Evolutionary conservation across 2,888 invertebrate species (phyloP).

Genomic region (Callyntrura sp.): DNA sequence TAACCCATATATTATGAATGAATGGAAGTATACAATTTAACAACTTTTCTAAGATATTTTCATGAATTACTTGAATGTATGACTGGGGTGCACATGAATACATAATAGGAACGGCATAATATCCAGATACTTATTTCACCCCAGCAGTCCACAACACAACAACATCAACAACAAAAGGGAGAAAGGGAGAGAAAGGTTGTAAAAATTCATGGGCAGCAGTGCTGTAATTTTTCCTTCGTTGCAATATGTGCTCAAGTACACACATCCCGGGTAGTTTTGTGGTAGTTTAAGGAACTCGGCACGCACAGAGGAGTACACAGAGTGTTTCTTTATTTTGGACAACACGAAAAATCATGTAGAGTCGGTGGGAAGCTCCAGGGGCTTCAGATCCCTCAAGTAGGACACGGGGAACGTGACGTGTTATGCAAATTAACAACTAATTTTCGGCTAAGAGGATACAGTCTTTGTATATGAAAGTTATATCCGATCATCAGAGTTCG

Average conservation of each 20-base stretch:
- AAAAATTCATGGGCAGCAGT: slow-evolving; percentile 60
- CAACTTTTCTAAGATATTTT: slow-evolving; percentile 63
- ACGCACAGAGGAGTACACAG: slow-evolving; percentile 44
- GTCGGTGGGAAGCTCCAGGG: not conserved
- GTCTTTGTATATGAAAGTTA: not conserved
- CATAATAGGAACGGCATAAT: slow-evolving; percentile 28
- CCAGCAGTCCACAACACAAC: not conserved
- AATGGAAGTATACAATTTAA: slow-evolving; percentile 61
- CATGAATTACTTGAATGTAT: slow-evolving; percentile 65
- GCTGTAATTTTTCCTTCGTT: not conserved
- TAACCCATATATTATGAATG: slow-evolving; percentile 73
- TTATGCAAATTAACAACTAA: not conserved
- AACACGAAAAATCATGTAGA: not conserved
- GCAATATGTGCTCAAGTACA: not conserved
- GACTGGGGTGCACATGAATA: slow-evolving; percentile 66
- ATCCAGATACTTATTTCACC: not conserved
- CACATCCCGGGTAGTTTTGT: not conserved
- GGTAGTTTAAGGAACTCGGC: slow-evolving; percentile 50
- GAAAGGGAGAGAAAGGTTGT: slow-evolving; percentile 35
- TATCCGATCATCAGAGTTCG: not conserved
- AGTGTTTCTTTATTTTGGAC: slow-evolving; percentile 15
- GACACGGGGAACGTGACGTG: not conserved
- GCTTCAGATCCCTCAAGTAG: not conserved
- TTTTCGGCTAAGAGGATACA: too few species aligned
- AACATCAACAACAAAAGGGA: not conserved